These are phyloP conservation scores for Spisula solida DNA, from an alignment of 2,888 invertebrate species.

Conservation along the genomic window DNA sequence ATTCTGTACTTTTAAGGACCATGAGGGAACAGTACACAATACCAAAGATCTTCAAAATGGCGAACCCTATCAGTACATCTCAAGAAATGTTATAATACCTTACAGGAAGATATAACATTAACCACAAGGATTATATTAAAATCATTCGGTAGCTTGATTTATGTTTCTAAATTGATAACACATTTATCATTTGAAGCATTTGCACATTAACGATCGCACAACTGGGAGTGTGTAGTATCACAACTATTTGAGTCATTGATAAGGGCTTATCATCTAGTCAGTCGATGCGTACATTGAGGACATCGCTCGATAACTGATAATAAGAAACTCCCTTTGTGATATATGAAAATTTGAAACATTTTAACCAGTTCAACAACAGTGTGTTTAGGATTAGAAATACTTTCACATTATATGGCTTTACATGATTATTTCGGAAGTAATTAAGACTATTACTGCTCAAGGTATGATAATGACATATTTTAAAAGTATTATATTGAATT, in stretches of 20 bases:
- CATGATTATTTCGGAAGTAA: not conserved
- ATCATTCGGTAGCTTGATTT: not conserved
- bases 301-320: constrained; percentile 26
- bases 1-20: too few species aligned
- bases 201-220: not conserved
- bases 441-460: not conserved
- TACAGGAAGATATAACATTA: not conserved
- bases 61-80: too few species aligned
- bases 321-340: constrained; percentile 1
- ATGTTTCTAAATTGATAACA: constrained; percentile 17
- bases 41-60: too few species aligned
- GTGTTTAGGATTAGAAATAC: not conserved
- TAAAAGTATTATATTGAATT: not conserved
- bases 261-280: constrained; percentile 13
- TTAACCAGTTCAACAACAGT: not conserved
- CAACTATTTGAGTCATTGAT: constrained; percentile 26
- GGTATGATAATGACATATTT: not conserved
- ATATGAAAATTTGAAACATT: constrained; percentile 8
- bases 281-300: not conserved
- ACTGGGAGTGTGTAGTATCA: constrained; percentile 5
- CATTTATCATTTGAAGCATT: constrained; percentile 1
- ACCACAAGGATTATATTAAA: not conserved
- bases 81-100: not conserved
- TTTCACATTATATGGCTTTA: not conserved
- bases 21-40: too few species aligned